Conservation (phyloP, 1,140 invertebrate species). For the Drosophila oshimai region DNA sequence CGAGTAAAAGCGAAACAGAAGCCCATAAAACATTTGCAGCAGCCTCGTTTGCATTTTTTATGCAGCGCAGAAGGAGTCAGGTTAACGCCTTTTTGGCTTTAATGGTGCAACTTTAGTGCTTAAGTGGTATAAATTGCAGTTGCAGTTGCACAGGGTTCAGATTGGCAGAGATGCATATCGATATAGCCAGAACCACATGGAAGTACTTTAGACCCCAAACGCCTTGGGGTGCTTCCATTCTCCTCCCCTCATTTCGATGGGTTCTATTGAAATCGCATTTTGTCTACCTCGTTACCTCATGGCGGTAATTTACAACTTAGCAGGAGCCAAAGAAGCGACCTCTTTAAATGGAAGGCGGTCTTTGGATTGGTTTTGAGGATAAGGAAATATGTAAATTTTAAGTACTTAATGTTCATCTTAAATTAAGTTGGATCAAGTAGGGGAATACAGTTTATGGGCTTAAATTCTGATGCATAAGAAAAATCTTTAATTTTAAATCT, state of each 20-base stretch:
- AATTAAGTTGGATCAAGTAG: neutral
- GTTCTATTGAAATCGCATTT: slow-evolving; percentile 30
- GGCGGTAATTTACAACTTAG: slow-evolving; percentile 21
- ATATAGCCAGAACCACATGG: slow-evolving; percentile 8
- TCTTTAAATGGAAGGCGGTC: neutral
- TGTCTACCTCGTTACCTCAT: slow-evolving; percentile 5
- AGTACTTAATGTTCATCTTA: neutral
- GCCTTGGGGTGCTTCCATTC: neutral
- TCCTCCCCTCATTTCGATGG: neutral
- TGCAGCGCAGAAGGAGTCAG: slow-evolving; percentile 28
- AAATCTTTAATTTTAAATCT: too few relatives aligned
- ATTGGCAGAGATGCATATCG: slow-evolving; percentile 59
- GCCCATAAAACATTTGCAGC: slow-evolving; percentile 70
- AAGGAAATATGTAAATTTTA: slow-evolving; percentile 18
- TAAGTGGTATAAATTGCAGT: slow-evolving; percentile 78
- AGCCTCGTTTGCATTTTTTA: slow-evolving; percentile 50
- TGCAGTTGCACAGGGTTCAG: slow-evolving; percentile 32
- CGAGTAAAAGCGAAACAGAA: slow-evolving; percentile 24
- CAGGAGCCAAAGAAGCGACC: neutral
- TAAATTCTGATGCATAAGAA: too few relatives aligned
- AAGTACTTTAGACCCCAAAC: slow-evolving; percentile 1
- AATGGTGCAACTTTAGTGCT: slow-evolving; percentile 73
- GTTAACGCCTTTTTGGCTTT: slow-evolving; percentile 74
- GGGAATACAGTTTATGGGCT: neutral
- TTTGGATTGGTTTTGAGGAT: slow-evolving; percentile 6